A percentile compares a stretch with the other conserved stretches of the same genome.
Conservation (phyloP, 2,888 invertebrate genomes). For the Pristionchus exspectatus region DNA sequence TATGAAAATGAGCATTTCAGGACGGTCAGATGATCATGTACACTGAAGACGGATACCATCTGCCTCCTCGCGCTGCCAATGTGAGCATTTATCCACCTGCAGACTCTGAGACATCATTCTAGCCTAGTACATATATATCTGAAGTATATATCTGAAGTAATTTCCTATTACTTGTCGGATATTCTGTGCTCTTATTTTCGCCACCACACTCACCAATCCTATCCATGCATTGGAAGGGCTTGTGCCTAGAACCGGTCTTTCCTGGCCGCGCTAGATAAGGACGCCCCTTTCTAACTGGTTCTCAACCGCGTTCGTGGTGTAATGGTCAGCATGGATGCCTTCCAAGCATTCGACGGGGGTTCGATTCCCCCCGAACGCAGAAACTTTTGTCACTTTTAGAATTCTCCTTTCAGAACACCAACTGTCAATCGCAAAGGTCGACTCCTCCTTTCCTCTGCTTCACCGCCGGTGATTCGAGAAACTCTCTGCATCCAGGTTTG, state of each 20-base stretch:
- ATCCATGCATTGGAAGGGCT: background rate
- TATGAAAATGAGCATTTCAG: background rate
- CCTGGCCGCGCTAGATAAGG: background rate
- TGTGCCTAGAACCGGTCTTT: background rate
- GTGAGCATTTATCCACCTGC: background rate
- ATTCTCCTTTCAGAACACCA: slow-evolving; percentile 57
- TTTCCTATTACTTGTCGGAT: no score
- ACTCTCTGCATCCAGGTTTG: slow-evolving; percentile 68
- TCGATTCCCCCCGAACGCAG: slow-evolving; percentile 61
- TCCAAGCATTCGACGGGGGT: slow-evolving; percentile 61
- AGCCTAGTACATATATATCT: no score
- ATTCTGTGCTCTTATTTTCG: no score
- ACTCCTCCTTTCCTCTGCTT: slow-evolving; percentile 58
- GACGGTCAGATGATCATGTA: slow-evolving; percentile 30
- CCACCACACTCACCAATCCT: no score
- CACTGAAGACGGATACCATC: slow-evolving; percentile 28
- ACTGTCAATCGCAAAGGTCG: slow-evolving; percentile 48
- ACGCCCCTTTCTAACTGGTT: background rate
- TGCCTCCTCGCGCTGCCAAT: background rate
- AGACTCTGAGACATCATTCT: no score
- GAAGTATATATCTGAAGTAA: no score
- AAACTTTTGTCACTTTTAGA: background rate
- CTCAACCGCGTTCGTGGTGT: slow-evolving; percentile 60
- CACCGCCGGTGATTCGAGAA: slow-evolving; percentile 68
- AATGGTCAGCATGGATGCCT: slow-evolving; percentile 65